These are phyloP conservation scores for Ptilorrhoa leucosticta DNA, from an alignment of 2,113 vertebrate species.

Conservation along the genomic window DNA sequence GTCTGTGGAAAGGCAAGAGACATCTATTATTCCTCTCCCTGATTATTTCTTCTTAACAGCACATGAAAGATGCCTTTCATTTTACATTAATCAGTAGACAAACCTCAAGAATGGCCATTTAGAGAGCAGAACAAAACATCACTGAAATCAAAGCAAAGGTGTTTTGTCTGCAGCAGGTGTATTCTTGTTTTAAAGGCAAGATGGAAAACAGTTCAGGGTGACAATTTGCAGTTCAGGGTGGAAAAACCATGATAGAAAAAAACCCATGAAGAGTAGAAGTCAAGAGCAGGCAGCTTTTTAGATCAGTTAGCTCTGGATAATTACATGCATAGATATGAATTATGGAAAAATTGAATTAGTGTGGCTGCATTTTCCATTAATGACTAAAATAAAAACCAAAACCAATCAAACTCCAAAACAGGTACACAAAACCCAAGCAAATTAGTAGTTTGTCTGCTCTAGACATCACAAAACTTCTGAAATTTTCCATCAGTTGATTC, in stretches of 20 bases:
- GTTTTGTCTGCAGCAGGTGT: background rate
- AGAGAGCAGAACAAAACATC: background rate
- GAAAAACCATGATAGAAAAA: background rate
- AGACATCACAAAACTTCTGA: background rate
- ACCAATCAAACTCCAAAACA: background rate
- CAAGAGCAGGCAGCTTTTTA: background rate
- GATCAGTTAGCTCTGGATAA: background rate
- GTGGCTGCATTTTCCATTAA: background rate
- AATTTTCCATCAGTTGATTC: background rate
- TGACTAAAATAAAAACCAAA: background rate
- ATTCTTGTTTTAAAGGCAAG: background rate
- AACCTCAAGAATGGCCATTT: background rate
- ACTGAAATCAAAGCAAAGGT: background rate
- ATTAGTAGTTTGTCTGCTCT: background rate
- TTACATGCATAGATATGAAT: background rate
- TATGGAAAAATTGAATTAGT: background rate
- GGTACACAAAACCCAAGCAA: accelerated
- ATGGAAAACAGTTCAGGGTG: background rate
- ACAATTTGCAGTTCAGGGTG: background rate
- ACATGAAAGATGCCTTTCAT: background rate
- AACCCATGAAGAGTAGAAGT: background rate
- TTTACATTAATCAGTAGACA: background rate
- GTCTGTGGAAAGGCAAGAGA: background rate
- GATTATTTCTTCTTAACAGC: background rate
- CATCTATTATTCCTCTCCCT: background rate